Conservation (phyloP, 2,888 invertebrate species). For the Spatulosminthurus flaviceps region DNA sequence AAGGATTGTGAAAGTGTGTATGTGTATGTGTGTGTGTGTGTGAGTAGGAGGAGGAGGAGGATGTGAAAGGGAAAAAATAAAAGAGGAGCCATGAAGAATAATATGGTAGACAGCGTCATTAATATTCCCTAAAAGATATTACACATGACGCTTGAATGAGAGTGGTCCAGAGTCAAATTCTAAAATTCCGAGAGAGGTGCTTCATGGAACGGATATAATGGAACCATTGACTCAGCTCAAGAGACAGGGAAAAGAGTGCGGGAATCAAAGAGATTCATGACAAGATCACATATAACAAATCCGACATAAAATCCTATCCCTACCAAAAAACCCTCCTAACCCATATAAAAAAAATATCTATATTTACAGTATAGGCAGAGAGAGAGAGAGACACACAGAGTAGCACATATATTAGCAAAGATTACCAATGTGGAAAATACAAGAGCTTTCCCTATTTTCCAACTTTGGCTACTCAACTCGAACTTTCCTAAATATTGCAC, state of each 20-base stretch:
- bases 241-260: constrained; percentile 32
- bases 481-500: no score
- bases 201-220: constrained; percentile 40
- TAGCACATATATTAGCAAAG: no score
- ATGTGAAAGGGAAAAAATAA: no score
- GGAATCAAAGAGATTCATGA: constrained; percentile 41
- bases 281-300: constrained; percentile 26
- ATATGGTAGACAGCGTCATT: not conserved
- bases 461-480: no score
- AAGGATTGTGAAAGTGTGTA: no score
- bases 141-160: not conserved
- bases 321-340: not conserved
- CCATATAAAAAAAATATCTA: no score
- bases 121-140: constrained; percentile 3
- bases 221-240: constrained; percentile 20
- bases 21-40: no score
- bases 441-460: no score
- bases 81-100: not conserved
- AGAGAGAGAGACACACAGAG: no score
- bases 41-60: not conserved
- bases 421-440: no score
- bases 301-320: not conserved
- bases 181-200: constrained; percentile 20
- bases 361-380: no score
- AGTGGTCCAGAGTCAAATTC: not conserved